These are phyloP conservation scores for Apamea epomidion DNA, from an alignment of 2,888 invertebrate genomes.

Conservation along the genomic window DNA sequence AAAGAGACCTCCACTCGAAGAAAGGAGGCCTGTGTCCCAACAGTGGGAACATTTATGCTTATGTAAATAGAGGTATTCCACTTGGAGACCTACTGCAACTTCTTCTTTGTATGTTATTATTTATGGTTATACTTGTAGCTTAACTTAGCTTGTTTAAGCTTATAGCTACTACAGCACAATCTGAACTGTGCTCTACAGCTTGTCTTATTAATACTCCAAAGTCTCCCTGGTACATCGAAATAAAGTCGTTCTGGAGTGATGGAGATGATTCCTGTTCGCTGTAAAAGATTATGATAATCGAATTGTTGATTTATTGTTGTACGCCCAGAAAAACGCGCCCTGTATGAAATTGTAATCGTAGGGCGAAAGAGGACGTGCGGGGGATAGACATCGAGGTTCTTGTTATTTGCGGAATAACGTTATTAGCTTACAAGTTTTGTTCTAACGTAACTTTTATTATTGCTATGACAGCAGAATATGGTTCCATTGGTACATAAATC, in stretches of 20 bases:
- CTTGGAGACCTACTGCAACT: background rate
- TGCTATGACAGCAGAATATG: background rate
- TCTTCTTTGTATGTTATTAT: background rate
- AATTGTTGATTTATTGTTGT: conserved; percentile 68
- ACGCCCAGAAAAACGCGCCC: conserved; percentile 12
- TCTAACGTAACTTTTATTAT: background rate
- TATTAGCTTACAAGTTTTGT: background rate
- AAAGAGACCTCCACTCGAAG: background rate
- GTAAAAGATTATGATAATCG: conserved; percentile 71
- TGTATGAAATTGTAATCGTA: conserved; percentile 33
- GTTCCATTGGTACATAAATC: too few species aligned
- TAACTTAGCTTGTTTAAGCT: background rate
- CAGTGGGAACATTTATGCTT: background rate
- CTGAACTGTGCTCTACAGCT: background rate
- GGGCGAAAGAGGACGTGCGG: background rate
- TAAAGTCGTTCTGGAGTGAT: conserved; percentile 61
- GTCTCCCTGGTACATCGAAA: conserved; percentile 43
- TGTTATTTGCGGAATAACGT: background rate
- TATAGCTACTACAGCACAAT: background rate
- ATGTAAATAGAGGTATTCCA: background rate
- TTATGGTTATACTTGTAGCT: background rate
- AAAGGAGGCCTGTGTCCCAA: background rate
- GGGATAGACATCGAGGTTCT: conserved; percentile 11
- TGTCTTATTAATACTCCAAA: conserved; percentile 40
- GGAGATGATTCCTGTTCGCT: conserved; percentile 64